Conservation (phyloP, 1,140 invertebrate genomes). For the Dreissena polymorpha region DNA sequence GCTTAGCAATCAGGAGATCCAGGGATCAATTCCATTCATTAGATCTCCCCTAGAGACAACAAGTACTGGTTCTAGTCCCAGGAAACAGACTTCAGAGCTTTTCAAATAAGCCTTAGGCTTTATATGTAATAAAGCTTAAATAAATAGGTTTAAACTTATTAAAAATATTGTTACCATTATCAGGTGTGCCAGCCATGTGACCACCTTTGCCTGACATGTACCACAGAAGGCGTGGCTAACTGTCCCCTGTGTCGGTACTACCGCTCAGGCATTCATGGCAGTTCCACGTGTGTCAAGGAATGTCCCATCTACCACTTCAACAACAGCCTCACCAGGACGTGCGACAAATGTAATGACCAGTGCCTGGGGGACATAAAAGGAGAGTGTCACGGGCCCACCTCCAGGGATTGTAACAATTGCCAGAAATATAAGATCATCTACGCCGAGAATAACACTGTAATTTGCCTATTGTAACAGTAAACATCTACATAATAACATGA, state of each 20-base stretch:
- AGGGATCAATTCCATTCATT: too few species aligned
- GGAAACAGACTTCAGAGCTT: too few species aligned
- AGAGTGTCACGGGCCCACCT: conserved; percentile 89
- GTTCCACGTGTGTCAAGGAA: conserved; percentile 85
- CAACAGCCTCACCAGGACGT: conserved; percentile 56
- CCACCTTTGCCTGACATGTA: conserved; percentile 92
- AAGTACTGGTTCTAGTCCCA: too few species aligned
- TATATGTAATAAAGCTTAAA: too few species aligned
- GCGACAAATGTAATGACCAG: conserved; percentile 83
- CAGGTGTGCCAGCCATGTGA: conserved; percentile 86
- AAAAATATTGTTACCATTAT: too few species aligned
- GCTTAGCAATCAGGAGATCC: too few species aligned
- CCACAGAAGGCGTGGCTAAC: conserved; percentile 81
- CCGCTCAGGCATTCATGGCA: conserved; percentile 5
- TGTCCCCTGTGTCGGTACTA: conserved; percentile 72
- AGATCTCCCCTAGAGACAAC: too few species aligned
- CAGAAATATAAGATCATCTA: conserved; percentile 86
- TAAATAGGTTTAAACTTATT: too few species aligned
- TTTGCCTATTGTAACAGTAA: not conserved
- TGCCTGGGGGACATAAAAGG: too few species aligned
- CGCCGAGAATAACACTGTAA: conserved; percentile 63
- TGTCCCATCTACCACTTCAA: conserved; percentile 81
- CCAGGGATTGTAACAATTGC: conserved; percentile 90
- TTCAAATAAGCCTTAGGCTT: too few species aligned
- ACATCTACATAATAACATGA: too few species aligned